Percentiles rank a stretch among this genome's conserved stretches.
These are phyloP conservation scores for Ibycter americanus DNA, from an alignment of 2,797 vertebrate genomes.

Conservation along the genomic window DNA sequence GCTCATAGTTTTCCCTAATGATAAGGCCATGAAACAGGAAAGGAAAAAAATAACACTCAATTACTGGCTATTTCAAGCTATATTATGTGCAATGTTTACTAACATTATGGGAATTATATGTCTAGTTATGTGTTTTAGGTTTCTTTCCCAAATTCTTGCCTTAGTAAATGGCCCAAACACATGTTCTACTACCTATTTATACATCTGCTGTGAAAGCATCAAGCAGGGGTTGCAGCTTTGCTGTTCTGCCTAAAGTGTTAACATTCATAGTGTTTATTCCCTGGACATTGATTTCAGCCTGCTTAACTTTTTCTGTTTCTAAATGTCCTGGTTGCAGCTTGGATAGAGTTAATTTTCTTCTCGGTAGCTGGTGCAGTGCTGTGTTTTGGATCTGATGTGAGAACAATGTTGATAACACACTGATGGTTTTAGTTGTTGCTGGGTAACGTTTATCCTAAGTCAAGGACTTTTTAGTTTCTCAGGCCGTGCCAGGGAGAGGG, in stretches of 20 bases:
- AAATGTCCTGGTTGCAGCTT: not conserved
- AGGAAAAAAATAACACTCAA: not conserved
- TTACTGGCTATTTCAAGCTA: not conserved
- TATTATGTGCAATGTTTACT: not conserved
- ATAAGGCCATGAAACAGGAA: not conserved
- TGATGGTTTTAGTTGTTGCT: too few relatives aligned
- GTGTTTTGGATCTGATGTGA: too few relatives aligned
- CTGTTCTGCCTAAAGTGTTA: not conserved
- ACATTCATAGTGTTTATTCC: not conserved
- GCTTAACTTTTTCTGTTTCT: not conserved
- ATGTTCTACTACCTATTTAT: not conserved
- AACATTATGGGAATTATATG: not conserved
- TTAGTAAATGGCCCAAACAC: not conserved
- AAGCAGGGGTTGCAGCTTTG: not conserved
- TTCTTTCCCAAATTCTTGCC: not conserved
- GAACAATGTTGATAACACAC: too few relatives aligned
- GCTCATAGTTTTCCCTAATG: not conserved
- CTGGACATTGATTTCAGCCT: not conserved
- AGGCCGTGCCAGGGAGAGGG: too few relatives aligned
- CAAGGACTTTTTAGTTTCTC: too few relatives aligned
- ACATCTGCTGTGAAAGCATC: not conserved
- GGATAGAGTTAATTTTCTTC: too few relatives aligned
- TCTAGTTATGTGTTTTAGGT: not conserved
- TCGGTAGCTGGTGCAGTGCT: too few relatives aligned
- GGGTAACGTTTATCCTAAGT: too few relatives aligned